Percentiles rank a stretch among this genome's conserved stretches.
Evolutionary conservation across 2,113 vertebrate genomes (phyloP).

Genomic region (Nothocercus nigrocapillus): DNA sequence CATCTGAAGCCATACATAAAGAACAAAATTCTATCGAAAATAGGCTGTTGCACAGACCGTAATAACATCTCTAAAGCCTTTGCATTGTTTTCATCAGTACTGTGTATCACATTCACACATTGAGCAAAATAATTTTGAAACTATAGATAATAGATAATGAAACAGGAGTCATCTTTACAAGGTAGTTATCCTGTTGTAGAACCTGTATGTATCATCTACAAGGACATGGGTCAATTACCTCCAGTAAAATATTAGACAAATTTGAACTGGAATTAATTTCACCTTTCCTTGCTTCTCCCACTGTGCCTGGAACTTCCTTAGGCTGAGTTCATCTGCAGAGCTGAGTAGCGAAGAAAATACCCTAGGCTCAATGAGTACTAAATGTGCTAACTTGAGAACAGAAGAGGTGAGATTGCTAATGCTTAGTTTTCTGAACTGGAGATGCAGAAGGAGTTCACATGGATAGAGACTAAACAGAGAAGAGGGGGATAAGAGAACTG

Average conservation of each 20-base stretch:
- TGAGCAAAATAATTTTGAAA: constrained; percentile 55
- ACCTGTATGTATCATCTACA: constrained; percentile 27
- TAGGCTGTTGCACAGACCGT: not conserved
- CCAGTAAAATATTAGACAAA: constrained; percentile 15
- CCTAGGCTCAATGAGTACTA: constrained; percentile 3
- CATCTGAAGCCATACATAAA: constrained; percentile 15
- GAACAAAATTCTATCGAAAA: constrained; percentile 34
- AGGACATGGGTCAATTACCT: constrained; percentile 36
- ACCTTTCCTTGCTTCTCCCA: not conserved
- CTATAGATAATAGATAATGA: constrained; percentile 51
- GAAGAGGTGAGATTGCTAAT: constrained; percentile 29
- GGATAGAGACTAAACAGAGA: not conserved
- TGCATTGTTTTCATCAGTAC: constrained; percentile 40
- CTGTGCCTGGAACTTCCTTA: not conserved
- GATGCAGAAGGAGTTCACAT: not conserved
- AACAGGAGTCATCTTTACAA: constrained; percentile 62
- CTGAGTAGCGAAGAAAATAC: constrained; percentile 43
- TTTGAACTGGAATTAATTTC: constrained; percentile 65
- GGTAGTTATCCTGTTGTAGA: constrained; percentile 51
- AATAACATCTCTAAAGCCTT: constrained; percentile 31
- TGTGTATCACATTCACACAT: constrained; percentile 51
- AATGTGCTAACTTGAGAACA: constrained; percentile 44
- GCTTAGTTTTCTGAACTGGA: constrained; percentile 18
- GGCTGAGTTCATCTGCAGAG: constrained; percentile 50
- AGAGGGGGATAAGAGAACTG: not conserved